A percentile compares a stretch with the other conserved stretches of the same genome.
Evolutionary conservation across 2,797 vertebrate species (phyloP).

Genomic region (Tapera naevia): DNA sequence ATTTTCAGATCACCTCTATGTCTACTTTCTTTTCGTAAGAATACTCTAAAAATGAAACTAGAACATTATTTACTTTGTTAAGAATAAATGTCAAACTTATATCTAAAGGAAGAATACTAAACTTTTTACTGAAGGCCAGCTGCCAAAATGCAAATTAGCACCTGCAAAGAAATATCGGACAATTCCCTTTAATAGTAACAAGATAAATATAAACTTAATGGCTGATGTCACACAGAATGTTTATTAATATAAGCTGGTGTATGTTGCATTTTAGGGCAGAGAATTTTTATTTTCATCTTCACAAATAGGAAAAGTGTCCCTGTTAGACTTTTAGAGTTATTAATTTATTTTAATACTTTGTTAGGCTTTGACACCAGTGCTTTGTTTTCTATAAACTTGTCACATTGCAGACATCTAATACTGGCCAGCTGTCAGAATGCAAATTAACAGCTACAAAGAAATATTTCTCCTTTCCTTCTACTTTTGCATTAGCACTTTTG

Average conservation of each 20-base stretch:
- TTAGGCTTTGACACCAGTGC: neutral
- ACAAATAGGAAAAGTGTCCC: neutral
- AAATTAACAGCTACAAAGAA: neutral
- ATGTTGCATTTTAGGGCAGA: neutral
- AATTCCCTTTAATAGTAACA: constrained; percentile 6
- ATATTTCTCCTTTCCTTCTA: neutral
- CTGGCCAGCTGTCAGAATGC: neutral
- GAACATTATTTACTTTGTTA: constrained; percentile 63
- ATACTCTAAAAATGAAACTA: constrained; percentile 44
- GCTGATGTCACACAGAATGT: neutral
- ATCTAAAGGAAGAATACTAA: constrained; percentile 41
- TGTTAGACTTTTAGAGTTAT: neutral
- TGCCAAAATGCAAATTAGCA: constrained; percentile 64
- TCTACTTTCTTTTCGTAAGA: constrained; percentile 16
- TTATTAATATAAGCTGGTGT: neutral
- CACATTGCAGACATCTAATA: neutral
- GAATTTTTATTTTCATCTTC: neutral
- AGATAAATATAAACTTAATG: constrained; percentile 23
- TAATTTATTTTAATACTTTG: neutral
- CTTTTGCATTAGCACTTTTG: neutral
- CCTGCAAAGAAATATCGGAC: constrained; percentile 26
- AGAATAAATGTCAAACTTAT: constrained; percentile 71
- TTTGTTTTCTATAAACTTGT: constrained; percentile 13
- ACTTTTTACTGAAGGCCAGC: constrained; percentile 48
- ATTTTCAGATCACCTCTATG: constrained; percentile 36